Evolutionary conservation across 2,113 vertebrate species (phyloP), one percentile per base, ranked within the genome.

Genomic region (Zingel zingel): DNA sequence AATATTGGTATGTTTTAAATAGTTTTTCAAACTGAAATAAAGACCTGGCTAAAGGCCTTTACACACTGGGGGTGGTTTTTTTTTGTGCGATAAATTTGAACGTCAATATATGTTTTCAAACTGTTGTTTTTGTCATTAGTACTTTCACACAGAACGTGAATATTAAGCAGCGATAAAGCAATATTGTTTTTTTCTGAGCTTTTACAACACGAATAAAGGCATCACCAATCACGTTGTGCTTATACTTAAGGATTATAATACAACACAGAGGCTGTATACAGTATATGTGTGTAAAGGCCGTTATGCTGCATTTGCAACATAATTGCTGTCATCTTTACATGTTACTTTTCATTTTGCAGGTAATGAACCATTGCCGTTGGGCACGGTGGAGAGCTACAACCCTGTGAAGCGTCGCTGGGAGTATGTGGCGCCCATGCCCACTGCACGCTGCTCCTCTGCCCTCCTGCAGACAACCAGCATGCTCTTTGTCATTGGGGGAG

Each of bases 401-500:
- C 93, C 96, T 2, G 92, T 93, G 0, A 96, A 95, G 93, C 96
- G 96, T 51, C 97, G 96, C 88, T 99, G 98, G 98, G 98, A 99
- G 86, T 93, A 61, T 0, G 91, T 97, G 84, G 95, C 96, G 0
- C 86, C 97, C 16, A 97, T 99, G 95, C 97, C 97, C 30, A 98
- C 96, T 0, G 97, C 97, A 0, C 97, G 98, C 86, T 99, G 98
- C 86, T 99, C 98, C 85, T 98, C 97, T 53, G 95, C 97, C 39
- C 95, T 96, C 77, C 94, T 97, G 75, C 96, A 94, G 6, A 93
- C 94, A 0, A 79, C 94, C 63, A 88, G 92, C 85, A 94, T 96
- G 93, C 95, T 99, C 45, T 97, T 98, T 45, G 78, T 98, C 67
- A 97, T 99, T 0, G 98, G 98, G 0, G 98, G 98, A 10, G 98